Conservation (phyloP, 2,797 vertebrate genomes). For the Urocyon cinereoargenteus region DNA sequence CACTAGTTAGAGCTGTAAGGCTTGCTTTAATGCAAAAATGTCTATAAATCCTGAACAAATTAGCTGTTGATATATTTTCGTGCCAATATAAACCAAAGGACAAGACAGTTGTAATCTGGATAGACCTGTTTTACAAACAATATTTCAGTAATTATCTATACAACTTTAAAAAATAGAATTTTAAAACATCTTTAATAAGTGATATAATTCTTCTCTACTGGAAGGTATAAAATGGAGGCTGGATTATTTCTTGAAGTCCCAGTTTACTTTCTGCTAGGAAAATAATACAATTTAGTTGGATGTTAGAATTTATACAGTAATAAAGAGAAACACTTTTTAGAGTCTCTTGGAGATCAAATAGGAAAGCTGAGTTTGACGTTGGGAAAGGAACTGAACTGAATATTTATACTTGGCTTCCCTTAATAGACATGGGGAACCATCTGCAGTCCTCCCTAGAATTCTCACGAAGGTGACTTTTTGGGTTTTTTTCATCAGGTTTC, state of each 20-base stretch:
- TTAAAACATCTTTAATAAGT: constrained; percentile 27
- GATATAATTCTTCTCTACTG: neutral
- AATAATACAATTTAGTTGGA: neutral
- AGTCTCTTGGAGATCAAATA: neutral
- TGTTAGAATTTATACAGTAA: neutral
- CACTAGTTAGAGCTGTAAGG: neutral
- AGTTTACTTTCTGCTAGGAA: neutral
- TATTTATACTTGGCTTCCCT: neutral
- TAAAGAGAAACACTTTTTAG: constrained; percentile 36
- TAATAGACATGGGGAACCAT: neutral
- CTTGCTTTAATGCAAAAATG: neutral
- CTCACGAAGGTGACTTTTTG: neutral
- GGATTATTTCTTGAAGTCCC: constrained; percentile 37
- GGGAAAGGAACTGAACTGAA: neutral
- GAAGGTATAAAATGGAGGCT: neutral
- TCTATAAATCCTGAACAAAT: constrained; percentile 28
- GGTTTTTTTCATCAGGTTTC: neutral
- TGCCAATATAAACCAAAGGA: constrained; percentile 2
- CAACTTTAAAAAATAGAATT: constrained; percentile 25
- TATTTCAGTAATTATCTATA: neutral
- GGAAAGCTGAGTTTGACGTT: neutral
- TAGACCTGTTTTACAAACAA: constrained; percentile 9
- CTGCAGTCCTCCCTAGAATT: neutral
- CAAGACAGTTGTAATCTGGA: neutral
- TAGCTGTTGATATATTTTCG: constrained; percentile 19